phyloP scores from a whole-genome alignment of 2,113 vertebrate genomes.

The Paratilapia polleni region DNA sequence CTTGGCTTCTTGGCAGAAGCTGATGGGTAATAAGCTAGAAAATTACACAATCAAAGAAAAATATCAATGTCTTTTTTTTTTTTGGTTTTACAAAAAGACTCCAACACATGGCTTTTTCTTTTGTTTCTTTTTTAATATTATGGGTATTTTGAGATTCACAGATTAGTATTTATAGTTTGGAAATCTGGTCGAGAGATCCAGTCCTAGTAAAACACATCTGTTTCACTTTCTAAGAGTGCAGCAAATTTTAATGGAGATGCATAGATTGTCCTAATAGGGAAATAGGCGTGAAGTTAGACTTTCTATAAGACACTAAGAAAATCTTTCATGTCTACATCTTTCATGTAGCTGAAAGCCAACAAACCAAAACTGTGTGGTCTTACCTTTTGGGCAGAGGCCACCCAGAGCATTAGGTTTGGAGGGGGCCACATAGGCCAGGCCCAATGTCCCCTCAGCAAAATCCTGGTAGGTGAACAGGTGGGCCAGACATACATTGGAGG shows the following conservation, averaged over 20 bases:
- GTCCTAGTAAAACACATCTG: no score
- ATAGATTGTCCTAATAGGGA: not conserved
- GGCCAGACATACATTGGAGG: conserved; percentile 92
- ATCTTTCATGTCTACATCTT: not conserved
- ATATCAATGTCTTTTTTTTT: not conserved
- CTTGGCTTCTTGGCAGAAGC: conserved; percentile 85
- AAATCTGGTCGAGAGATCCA: not conserved
- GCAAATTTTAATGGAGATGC: not conserved
- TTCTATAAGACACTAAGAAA: not conserved
- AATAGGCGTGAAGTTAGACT: not conserved
- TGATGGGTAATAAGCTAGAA: conserved; percentile 88
- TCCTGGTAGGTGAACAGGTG: conserved; percentile 99
- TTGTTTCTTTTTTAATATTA: not conserved
- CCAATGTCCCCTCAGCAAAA: conserved; percentile 96
- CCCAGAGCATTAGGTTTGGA: conserved; percentile 88
- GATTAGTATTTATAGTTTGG: not conserved
- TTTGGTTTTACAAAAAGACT: not conserved
- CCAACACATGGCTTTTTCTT: not conserved
- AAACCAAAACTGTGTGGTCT: conserved; percentile 32
- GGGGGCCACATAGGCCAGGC: conserved; percentile 95
- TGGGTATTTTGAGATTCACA: not conserved
- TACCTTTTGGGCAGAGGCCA: conserved; percentile 94
- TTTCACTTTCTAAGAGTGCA: not conserved
- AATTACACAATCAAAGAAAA: conserved; percentile 22
- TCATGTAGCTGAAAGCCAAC: not conserved